Base-by-base conservation (phyloP, 2,797 vertebrate genomes). In the Rhadinocentrus ornatus region DNA sequence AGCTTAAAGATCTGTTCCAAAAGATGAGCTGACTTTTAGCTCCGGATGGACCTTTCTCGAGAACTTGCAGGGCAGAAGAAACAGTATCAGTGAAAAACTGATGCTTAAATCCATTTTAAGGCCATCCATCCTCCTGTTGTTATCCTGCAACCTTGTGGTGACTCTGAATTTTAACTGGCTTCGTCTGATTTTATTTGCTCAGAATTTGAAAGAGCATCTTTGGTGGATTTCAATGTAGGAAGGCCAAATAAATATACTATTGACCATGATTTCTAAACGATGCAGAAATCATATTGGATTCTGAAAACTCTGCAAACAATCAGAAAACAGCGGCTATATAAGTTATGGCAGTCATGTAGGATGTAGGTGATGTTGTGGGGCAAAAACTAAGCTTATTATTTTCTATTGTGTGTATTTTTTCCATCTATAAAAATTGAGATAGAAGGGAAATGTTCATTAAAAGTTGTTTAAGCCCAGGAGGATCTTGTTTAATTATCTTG, bases 1-100 rank as follows among this genome's bases (percentile, higher is more conserved):
- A 32, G 46, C 46, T 72, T 62, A 35, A 68, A 34, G 44, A 20
- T 62, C 71, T 66, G 29, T 27, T n/a, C 26, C 56, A 37, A 66
- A n/a, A 71, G 69, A 52, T 26, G 48, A 26, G 48, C 24, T 13
- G n/a, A 11, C 13, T 27, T 54, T 54, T 8, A 29, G 12, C 15
- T 29, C 16, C 16, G 27, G 26, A 7, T 29, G 22, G 26, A 24
- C 15, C 6, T 3, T 6, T 27, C 26, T 27, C 6, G 1, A 53
- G 24, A 53, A 15, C 24, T 53, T 15, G 0, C 4, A 26, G 50
- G 24, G n/a, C n/a, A 53, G 26, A 54, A 27, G 26, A 29, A 54
- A 18, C 52, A 13, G 22, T 52, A 52, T 26, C 48, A 29, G 52
- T 54, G 12, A 8, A 54, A 18, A 54, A 27, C 52, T 26, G 15